Evolutionary conservation across 37 sponge, comb jelly and placozoan species (phyloP), one percentile per base, ranked within the genome.

Genomic region (Cliona cf. orientalis): DNA sequence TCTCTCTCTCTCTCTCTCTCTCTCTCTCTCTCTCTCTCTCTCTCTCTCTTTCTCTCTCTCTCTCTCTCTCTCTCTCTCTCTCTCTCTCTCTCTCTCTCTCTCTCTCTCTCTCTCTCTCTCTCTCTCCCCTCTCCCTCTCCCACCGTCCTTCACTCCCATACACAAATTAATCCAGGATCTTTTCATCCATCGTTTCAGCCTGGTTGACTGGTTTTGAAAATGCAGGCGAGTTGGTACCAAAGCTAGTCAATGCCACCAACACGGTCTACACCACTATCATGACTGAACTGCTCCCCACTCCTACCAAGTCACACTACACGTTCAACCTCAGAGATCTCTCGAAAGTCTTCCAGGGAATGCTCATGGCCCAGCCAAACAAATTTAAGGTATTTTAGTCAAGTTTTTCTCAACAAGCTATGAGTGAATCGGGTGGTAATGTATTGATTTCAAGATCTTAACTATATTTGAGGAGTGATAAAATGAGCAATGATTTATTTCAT

Each of bases 221-320:
- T 46, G 59, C 80, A 2, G 88, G 41, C 31, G 69, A 46, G 5
- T 85, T 84, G 40, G 76, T 69, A n/a, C 46, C 74, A 0, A 74
- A 78, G 46, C 34, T 97, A 5, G 97, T 97, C 19, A 66, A 77
- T 22, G 79, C 92, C 26, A 91, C 97, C 56, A 91, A 80, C 36
- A 32, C 80, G 19, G 90, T 99, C 25, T 99, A 99, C 87, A 84
- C 90, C 79, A 99, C 99, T 43, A 95, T 99, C 80, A 96, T 93
- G 46, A 94, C 99, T 33, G 97, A 99, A 82, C 85, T 99, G 25
- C 88, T 99, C 17, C 99, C 99, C 17, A 99, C 99, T 11, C 99
- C 99, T 33, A 95, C 99, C 78, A 99, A 99, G 82, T 92, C 93
- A 19, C 99, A 99, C 88, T 99, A 99, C 82, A 99, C 99, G 58